Base-by-base conservation (phyloP, 1,140 invertebrate species). In the Atta colombica region DNA sequence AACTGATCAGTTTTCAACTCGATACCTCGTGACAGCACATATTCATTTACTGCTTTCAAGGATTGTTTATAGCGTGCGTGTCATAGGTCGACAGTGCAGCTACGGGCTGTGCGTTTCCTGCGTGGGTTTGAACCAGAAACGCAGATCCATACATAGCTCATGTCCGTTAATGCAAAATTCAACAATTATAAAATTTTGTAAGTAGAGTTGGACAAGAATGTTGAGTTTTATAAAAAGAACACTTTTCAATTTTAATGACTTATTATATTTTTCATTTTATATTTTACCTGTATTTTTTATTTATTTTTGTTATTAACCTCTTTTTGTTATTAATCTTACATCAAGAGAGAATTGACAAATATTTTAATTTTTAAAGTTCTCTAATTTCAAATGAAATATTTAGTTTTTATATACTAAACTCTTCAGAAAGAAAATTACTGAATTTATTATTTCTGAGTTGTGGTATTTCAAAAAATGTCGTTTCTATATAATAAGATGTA, bases 31-130 rank as follows among this genome's bases (percentile, higher is more conserved):
- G 90, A 90, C 85, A 90, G 89, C 87, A 71, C 89, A 88, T 89
- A 92, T 91, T 91, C 91, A 91, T 90, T 92, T 91, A 89, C 90
- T 89, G 87, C 91, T 89, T 90, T 84, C 63, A 66, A 85, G 88
- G 82, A 92, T 92, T 92, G 91, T 92, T 92, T 92, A 92, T 92
- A 90, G 89, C 91, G 87, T 91, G 89, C 91, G 91, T 92, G 91
- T 90, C 91, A 90, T 85, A 91, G 91, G 87, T 92, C 91, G 87
- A 60, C 84, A 45, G 77, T 68, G 55, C 86, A 65, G 81, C 82
- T 80, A 69, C 82, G 78, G 82, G 58, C 84, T 55, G 61, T 77
- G 81, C 87, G 87, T 86, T 90, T 55, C 77, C 45, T 68, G 69
- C 88, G 87, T 86, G 74, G 45, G 58, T 51, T 18, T 7, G 31